Conservation (phyloP, 1,140 invertebrate genomes). For the Cherax destructor region DNA sequence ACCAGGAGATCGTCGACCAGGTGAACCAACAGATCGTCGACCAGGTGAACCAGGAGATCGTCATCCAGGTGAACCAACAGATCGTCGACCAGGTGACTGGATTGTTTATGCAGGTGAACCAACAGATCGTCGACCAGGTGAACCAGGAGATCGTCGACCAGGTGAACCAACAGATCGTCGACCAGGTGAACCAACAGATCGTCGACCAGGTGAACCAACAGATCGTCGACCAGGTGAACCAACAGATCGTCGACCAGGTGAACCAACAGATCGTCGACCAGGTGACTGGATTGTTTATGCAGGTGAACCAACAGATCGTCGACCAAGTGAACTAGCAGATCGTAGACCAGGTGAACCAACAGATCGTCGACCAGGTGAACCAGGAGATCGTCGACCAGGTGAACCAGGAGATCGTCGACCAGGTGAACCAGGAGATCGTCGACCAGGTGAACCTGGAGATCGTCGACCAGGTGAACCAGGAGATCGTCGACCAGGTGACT, state of each 20-base stretch:
- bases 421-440: neutral
- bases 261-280: constrained; percentile 23
- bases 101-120: neutral
- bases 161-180: constrained; percentile 22
- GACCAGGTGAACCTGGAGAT: neutral
- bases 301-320: constrained; percentile 9
- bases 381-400: neutral
- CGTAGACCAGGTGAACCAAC: constrained; percentile 10
- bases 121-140: constrained; percentile 5
- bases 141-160: constrained; percentile 23
- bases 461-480: constrained; percentile 2
- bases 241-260: neutral
- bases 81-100: constrained; percentile 27
- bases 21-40: constrained; percentile 21
- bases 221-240: constrained; percentile 2
- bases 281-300: constrained; percentile 34
- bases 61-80: constrained; percentile 5
- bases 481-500: neutral
- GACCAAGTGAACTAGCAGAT: neutral
- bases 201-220: constrained; percentile 26
- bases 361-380: constrained; percentile 8
- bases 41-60: constrained; percentile 18
- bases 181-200: constrained; percentile 28
- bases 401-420: constrained; percentile 14
- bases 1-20: constrained; percentile 8